Evolutionary conservation across 1,140 invertebrate species (phyloP).

Genomic region (Cydia amplana): DNA sequence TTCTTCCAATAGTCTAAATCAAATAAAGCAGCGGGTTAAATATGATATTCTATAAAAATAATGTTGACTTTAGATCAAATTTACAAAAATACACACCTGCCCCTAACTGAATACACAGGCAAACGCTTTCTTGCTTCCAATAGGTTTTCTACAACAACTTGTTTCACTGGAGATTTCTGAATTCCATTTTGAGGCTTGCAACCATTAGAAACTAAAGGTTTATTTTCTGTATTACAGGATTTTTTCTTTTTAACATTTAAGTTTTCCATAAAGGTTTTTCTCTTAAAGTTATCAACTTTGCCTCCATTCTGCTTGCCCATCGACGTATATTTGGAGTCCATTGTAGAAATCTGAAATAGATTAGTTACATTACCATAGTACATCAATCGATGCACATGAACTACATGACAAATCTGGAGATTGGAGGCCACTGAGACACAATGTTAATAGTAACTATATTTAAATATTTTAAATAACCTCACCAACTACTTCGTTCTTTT

Average conservation of each 20-base stretch:
- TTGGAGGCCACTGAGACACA: background rate
- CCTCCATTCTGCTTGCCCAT: conserved; percentile 48
- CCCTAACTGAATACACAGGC: conserved; percentile 37
- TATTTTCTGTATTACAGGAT: conserved; percentile 43
- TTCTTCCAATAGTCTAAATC: conserved; percentile 71
- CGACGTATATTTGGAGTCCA: conserved; percentile 72
- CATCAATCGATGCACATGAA: too few relatives aligned
- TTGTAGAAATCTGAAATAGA: conserved; percentile 36
- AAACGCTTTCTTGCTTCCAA: conserved; percentile 51
- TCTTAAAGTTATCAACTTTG: conserved; percentile 44
- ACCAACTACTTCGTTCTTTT: background rate
- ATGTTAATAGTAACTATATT: background rate
- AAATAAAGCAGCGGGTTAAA: background rate
- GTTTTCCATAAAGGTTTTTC: conserved; percentile 45
- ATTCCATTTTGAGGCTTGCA: conserved; percentile 37
- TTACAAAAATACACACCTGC: conserved; percentile 47
- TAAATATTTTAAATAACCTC: background rate
- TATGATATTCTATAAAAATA: background rate
- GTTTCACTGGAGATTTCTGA: conserved; percentile 38
- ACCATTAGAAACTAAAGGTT: conserved; percentile 41
- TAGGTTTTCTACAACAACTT: conserved; percentile 47
- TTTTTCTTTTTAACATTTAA: conserved; percentile 63
- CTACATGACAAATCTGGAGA: background rate
- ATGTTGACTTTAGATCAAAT: background rate
- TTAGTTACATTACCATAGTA: background rate